Conservation (phyloP, 2,888 invertebrate genomes). For the Imbricaverruca yamaguchii region DNA sequence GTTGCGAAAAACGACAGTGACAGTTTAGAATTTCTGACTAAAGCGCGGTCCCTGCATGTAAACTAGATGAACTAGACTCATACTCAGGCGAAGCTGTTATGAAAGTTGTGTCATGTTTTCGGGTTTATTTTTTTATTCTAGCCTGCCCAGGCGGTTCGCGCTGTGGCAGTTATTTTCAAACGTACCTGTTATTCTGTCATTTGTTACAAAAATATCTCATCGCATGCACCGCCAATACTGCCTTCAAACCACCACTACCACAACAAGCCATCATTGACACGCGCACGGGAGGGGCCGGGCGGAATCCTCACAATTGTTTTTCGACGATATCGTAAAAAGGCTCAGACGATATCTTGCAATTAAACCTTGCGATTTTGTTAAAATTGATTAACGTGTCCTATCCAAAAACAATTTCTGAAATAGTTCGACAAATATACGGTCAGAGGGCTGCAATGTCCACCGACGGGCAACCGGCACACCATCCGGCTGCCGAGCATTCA, state of each 20-base stretch:
- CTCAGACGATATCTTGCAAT: too few relatives aligned
- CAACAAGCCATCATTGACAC: not conserved
- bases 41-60: not conserved
- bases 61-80: constrained; percentile 8
- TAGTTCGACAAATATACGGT: too few relatives aligned
- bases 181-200: constrained; percentile 9
- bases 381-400: too few relatives aligned
- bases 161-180: constrained; percentile 7
- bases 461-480: too few relatives aligned
- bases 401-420: too few relatives aligned
- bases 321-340: too few relatives aligned
- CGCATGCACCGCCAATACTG: not conserved
- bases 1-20: too few relatives aligned
- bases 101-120: not conserved
- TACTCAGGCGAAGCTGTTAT: not conserved
- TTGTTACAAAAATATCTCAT: constrained; percentile 3
- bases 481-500: too few relatives aligned
- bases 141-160: not conserved
- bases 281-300: too few relatives aligned
- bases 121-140: constrained; percentile 20
- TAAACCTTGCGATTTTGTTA: too few relatives aligned
- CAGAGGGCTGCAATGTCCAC: too few relatives aligned
- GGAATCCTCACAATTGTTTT: too few relatives aligned
- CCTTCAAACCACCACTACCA: not conserved
- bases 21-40: not conserved